These are phyloP conservation scores for Poecilia picta DNA, from an alignment of 2,797 vertebrate species.

Conservation along the genomic window DNA sequence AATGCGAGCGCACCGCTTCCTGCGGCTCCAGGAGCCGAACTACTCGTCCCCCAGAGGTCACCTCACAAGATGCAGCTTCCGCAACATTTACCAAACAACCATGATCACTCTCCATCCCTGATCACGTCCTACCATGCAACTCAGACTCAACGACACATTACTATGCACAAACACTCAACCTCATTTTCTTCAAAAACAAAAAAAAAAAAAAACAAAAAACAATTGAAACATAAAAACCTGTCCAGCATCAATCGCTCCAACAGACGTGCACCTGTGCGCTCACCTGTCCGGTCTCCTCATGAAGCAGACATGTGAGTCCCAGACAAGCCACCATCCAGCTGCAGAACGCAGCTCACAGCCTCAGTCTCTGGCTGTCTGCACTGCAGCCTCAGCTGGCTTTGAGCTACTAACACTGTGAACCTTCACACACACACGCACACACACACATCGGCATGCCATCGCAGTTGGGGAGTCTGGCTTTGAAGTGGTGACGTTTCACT, in stretches of 20 bases:
- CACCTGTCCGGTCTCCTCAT: conserved; percentile 55
- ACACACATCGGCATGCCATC: conserved; percentile 26
- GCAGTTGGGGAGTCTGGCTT: conserved; percentile 66
- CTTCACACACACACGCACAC: conserved; percentile 28
- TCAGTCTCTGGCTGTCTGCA: conserved; percentile 59
- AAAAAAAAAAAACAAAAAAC: background rate
- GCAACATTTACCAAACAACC: conserved; percentile 38
- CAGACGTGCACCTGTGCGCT: conserved; percentile 17
- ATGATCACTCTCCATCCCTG: conserved; percentile 17
- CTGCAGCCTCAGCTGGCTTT: conserved; percentile 69
- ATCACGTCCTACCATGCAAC: conserved; percentile 1
- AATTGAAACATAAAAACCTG: background rate
- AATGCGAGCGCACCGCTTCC: conserved; percentile 61
- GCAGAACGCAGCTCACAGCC: conserved; percentile 52
- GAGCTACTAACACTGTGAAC: conserved; percentile 58
- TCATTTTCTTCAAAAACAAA: conserved; percentile 1
- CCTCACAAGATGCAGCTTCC: conserved; percentile 61
- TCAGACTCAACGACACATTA: background rate
- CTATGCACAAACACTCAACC: conserved; percentile 4
- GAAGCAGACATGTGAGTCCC: conserved; percentile 46
- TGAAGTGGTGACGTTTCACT: conserved; percentile 72
- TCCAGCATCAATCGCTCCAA: background rate
- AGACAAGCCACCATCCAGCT: conserved; percentile 50
- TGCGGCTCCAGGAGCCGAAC: conserved; percentile 58
- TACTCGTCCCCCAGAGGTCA: conserved; percentile 63